A percentile compares a stretch with the other conserved stretches of the same genome.
phyloP scores from a whole-genome alignment of 2,888 invertebrate genomes.

The Sialis fuliginosa region DNA sequence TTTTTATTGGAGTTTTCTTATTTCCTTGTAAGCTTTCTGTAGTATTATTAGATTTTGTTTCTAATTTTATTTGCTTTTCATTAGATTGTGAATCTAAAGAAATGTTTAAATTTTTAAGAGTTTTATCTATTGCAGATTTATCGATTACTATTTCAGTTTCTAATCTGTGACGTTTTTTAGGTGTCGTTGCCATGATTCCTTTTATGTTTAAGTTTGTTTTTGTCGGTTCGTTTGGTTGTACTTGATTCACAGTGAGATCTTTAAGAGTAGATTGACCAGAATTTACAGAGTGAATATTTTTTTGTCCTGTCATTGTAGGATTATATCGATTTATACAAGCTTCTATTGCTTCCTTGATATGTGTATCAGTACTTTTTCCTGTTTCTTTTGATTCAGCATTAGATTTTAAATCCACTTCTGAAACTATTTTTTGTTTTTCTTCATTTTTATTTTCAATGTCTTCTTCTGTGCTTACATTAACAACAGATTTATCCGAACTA shows the following conservation, averaged over 20 bases:
- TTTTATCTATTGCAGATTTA: slow-evolving; percentile 6
- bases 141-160: slow-evolving; percentile 34
- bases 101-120: slow-evolving; percentile 6
- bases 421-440: slow-evolving; percentile 22
- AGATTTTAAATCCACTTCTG: slow-evolving; percentile 16
- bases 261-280: not conserved
- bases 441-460: slow-evolving; percentile 23
- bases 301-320: slow-evolving; percentile 11
- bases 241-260: not conserved
- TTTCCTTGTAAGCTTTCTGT: not conserved
- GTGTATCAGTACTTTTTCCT: slow-evolving; percentile 11
- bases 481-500: slow-evolving; percentile 19
- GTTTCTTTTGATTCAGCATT: slow-evolving; percentile 8
- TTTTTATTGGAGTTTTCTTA: slow-evolving; percentile 15
- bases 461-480: slow-evolving; percentile 29
- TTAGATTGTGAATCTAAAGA: slow-evolving; percentile 16
- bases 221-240: slow-evolving; percentile 20
- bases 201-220: not conserved
- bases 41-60: slow-evolving; percentile 8
- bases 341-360: slow-evolving; percentile 37
- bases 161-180: slow-evolving; percentile 53
- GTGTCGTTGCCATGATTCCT: slow-evolving; percentile 36
- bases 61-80: slow-evolving; percentile 19
- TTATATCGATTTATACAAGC: slow-evolving; percentile 31
- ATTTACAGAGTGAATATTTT: not conserved